Evolutionary conservation across 2,113 vertebrate species (phyloP), one percentile per base, ranked within the genome.

Genomic region (Mus pahari): DNA sequence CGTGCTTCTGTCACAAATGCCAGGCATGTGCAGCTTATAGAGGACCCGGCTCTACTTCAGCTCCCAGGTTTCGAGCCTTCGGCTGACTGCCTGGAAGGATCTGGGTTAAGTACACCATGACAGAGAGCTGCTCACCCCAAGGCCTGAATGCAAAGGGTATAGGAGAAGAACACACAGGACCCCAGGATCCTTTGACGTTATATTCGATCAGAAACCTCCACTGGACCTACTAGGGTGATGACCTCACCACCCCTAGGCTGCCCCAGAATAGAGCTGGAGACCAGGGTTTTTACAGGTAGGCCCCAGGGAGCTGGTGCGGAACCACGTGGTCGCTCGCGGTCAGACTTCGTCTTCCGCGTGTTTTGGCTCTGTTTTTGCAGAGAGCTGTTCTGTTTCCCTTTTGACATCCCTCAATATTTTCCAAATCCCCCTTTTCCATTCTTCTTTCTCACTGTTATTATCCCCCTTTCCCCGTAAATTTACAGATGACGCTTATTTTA

Each of bases 401-500:
- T 87, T 33, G 24, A 79, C 26, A 14, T 3, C 26, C 20, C 12
- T 5, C 20, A 28, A 55, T 7, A 12, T 20, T 50, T 10, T 48
- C 48, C 79, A 33, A 22, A 31, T 24, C 28, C 4, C 4, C 4
- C 6, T 66, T 26, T 87, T 33, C n/a, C 62, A 33, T 86, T 90
- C 22, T 86, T 90, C 22, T 42, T 33, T 33, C 71, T 82, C n/a
- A 68, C 16, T 68, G 39, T 62, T 93, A 42, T 36, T 95, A 14
- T 3, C n/a, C 7, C 91, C 60, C 64, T 36, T 87, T 70, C 50
- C 78, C 62, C 84, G 62, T 88, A 48, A 50, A 48, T 86, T 79
- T 90, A 81, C 7, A 74, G 93, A 50, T 45, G 74, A 66, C 16
- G 48, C 1, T 64, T 58, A 73, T 88, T 97, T 95, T 74, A 31